Conservation (phyloP, 2,113 vertebrate genomes). For the Eolophus roseicapilla region DNA sequence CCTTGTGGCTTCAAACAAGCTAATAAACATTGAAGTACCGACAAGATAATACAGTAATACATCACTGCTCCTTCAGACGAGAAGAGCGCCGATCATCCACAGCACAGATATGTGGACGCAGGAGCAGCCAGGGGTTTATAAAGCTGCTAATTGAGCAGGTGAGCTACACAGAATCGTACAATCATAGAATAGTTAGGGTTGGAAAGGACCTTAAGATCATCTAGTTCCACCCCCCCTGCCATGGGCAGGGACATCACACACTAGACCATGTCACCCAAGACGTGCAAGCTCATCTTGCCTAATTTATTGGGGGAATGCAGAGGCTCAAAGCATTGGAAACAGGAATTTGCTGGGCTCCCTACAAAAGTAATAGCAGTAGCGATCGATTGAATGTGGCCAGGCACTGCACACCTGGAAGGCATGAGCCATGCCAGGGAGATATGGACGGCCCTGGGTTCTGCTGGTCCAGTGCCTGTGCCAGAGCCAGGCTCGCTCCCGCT, state of each 20-base stretch:
- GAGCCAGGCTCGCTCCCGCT: background rate
- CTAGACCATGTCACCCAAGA: background rate
- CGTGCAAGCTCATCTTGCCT: background rate
- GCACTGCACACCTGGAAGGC: background rate
- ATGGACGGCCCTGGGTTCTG: background rate
- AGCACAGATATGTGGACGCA: too few species aligned
- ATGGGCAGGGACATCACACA: background rate
- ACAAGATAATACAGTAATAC: background rate
- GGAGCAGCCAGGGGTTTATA: background rate
- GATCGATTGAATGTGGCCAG: accelerated
- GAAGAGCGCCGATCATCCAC: accelerated
- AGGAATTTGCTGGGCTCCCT: background rate
- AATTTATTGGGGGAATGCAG: too few species aligned
- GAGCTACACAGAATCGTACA: background rate
- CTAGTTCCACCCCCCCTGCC: background rate
- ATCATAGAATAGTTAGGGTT: background rate
- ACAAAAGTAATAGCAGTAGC: too few species aligned
- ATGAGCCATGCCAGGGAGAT: accelerated
- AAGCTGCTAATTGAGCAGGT: accelerated
- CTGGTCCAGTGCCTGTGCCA: too few species aligned
- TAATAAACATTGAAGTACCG: background rate
- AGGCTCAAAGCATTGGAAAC: background rate
- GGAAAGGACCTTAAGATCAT: too few species aligned
- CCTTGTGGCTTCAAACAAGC: background rate
- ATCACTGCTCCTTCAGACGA: accelerated